Percentiles rank a stretch among this genome's conserved stretches.
phyloP scores from a whole-genome alignment of 2,888 invertebrate genomes.

The Acronicta aceris region DNA sequence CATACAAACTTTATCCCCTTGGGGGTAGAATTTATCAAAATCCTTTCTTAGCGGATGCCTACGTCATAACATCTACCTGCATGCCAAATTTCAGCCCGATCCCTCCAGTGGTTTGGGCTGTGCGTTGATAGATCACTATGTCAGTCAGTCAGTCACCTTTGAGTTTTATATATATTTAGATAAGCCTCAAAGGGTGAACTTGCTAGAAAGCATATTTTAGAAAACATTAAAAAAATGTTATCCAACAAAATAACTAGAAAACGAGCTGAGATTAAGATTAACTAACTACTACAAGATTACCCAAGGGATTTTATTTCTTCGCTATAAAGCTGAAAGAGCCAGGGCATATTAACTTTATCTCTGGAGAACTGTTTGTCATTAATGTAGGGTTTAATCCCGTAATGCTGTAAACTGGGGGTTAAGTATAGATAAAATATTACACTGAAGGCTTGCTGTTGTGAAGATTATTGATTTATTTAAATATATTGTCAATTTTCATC shows the following conservation, averaged over 20 bases:
- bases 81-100: no score
- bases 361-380: constrained; percentile 48
- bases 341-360: constrained; percentile 48
- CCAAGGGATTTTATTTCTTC: constrained; percentile 38
- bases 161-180: no score
- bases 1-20: no score
- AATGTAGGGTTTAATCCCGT: constrained; percentile 34
- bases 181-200: no score
- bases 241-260: constrained; percentile 23
- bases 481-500: no score
- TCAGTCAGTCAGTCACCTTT: no score
- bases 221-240: neutral
- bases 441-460: neutral
- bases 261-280: constrained; percentile 36
- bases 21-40: no score
- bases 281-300: constrained; percentile 48
- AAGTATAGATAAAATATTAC: constrained; percentile 10
- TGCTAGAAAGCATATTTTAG: no score
- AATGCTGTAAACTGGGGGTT: constrained; percentile 31
- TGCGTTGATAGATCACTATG: no score
- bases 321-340: constrained; percentile 45
- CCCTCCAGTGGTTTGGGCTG: no score
- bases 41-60: no score
- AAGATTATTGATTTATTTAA: neutral
- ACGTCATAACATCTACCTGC: no score